These are phyloP conservation scores for Pantherophis guttatus DNA, from an alignment of 2,113 vertebrate species.

Conservation along the genomic window DNA sequence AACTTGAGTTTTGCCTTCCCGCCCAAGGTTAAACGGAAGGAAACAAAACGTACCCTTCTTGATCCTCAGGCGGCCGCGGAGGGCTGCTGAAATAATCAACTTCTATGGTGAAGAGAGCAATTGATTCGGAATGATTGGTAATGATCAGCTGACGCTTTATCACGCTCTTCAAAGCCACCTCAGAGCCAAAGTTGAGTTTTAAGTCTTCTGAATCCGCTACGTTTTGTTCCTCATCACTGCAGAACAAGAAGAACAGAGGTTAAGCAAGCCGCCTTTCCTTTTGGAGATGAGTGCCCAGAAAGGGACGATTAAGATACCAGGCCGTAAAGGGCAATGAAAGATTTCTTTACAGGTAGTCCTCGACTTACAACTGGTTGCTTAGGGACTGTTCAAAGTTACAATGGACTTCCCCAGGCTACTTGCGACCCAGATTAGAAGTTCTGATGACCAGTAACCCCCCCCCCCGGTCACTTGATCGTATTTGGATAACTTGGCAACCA, in stretches of 20 bases:
- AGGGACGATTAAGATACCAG: neutral
- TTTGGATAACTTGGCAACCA: neutral
- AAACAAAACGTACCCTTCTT: constrained; percentile 51
- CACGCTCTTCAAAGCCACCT: constrained; percentile 62
- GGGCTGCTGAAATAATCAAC: constrained; percentile 78
- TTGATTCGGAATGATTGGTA: constrained; percentile 79
- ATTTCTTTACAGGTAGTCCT: neutral
- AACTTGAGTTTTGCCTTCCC: neutral
- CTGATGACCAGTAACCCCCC: neutral
- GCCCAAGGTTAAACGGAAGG: neutral
- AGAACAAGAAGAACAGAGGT: neutral
- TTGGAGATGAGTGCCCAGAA: neutral
- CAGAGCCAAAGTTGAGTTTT: constrained; percentile 80
- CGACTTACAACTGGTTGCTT: neutral
- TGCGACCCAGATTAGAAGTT: neutral
- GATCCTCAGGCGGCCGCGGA: constrained; percentile 13
- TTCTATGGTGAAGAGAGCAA: constrained; percentile 75
- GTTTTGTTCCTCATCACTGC: constrained; percentile 47
- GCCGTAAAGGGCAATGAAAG: neutral
- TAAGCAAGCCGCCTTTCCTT: neutral
- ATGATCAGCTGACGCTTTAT: constrained; percentile 75
- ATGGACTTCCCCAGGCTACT: neutral
- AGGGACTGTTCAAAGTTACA: neutral
- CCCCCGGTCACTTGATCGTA: neutral
- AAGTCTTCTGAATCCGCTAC: constrained; percentile 34